These are phyloP conservation scores for Limosa lapponica DNA, from an alignment of 2,797 vertebrate genomes.

Conservation along the genomic window DNA sequence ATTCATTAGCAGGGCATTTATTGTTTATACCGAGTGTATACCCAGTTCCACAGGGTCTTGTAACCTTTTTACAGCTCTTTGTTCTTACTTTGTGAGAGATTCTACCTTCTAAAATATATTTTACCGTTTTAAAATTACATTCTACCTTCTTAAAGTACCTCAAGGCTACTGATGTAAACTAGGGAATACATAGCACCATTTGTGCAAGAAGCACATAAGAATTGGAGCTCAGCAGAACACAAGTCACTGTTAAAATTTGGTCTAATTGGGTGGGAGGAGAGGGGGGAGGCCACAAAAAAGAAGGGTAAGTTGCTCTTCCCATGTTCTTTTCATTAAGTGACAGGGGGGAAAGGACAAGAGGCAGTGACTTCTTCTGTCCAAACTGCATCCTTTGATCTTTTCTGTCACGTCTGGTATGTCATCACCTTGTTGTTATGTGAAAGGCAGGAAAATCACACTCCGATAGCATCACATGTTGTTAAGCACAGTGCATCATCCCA, in stretches of 20 bases:
- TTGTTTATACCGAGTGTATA: too few relatives aligned
- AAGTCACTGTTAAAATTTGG: not conserved
- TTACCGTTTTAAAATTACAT: too few relatives aligned
- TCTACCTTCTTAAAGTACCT: too few relatives aligned
- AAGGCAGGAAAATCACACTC: not conserved
- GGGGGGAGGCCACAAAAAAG: not conserved
- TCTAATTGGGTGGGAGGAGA: accelerated
- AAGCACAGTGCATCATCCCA: not conserved
- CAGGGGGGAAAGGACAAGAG: not conserved
- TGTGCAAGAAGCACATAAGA: not conserved
- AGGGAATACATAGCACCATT: accelerated
- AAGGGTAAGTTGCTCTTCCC: not conserved
- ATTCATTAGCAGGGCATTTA: too few relatives aligned
- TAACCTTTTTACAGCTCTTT: too few relatives aligned
- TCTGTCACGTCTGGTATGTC: not conserved
- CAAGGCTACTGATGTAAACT: not conserved
- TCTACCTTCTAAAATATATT: too few relatives aligned
- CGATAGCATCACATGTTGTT: not conserved
- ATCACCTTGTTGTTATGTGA: not conserved
- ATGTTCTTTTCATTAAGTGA: not conserved
- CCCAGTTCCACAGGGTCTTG: too few relatives aligned
- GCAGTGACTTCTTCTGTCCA: not conserved
- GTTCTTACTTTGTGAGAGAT: too few relatives aligned
- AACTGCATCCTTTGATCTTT: not conserved
- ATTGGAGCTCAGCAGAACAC: not conserved